Percentiles rank a stretch among this genome's conserved stretches.
Conservation (phyloP, 1,140 invertebrate genomes). For the Drosophila carrolli region DNA sequence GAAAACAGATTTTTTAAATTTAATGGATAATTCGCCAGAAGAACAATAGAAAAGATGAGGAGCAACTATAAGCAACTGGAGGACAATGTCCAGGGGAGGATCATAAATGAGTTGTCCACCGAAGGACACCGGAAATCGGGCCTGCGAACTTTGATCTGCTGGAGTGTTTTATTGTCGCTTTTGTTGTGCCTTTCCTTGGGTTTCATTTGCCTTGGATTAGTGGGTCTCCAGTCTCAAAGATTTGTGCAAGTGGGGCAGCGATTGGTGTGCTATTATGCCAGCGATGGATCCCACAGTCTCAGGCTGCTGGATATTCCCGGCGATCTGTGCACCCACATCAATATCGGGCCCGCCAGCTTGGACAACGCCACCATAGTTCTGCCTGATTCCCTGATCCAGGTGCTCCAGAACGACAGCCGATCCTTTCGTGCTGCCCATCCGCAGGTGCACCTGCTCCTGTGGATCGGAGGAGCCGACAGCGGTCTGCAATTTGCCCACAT, state of each 20-base stretch:
- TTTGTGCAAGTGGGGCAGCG: slow-evolving; percentile 17
- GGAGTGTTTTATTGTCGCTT: neutral
- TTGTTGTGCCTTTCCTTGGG: slow-evolving; percentile 1
- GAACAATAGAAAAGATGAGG: slow-evolving; percentile 1
- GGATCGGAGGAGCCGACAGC: slow-evolving; percentile 88
- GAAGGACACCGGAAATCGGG: neutral
- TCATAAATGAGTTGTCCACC: neutral
- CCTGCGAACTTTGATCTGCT: slow-evolving; percentile 3
- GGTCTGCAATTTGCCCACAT: slow-evolving; percentile 89
- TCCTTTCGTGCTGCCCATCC: slow-evolving; percentile 88
- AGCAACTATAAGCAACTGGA: slow-evolving; percentile 4
- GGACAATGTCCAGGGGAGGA: too few species aligned
- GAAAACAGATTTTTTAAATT: neutral
- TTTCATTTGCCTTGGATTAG: neutral
- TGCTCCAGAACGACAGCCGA: slow-evolving; percentile 86
- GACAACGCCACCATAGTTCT: slow-evolving; percentile 86
- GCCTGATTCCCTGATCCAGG: slow-evolving; percentile 83
- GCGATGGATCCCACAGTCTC: slow-evolving; percentile 76
- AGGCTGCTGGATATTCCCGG: slow-evolving; percentile 87
- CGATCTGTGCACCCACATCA: slow-evolving; percentile 92
- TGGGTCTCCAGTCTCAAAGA: neutral
- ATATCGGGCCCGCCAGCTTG: slow-evolving; percentile 90
- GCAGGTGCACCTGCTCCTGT: slow-evolving; percentile 91
- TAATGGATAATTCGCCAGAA: neutral
- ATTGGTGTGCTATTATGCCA: slow-evolving; percentile 88